Conservation (phyloP, 1,140 invertebrate genomes). For the Ips typographus region DNA sequence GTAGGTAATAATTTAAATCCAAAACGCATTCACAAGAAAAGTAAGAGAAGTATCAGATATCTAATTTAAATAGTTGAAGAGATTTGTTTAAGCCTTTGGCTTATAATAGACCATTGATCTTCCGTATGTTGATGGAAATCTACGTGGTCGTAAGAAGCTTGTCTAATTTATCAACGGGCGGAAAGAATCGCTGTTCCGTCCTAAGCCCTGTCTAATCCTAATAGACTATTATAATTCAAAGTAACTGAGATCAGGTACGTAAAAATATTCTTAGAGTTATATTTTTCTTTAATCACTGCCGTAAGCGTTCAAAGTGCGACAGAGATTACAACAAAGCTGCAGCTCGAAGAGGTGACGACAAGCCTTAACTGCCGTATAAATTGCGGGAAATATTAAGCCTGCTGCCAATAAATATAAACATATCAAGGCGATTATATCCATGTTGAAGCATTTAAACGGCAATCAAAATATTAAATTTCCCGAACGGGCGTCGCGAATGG, state of each 20-base stretch:
- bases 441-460: slow-evolving; percentile 22
- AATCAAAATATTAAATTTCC: slow-evolving; percentile 29
- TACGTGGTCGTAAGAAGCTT: slow-evolving; percentile 16
- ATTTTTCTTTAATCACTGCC: no score
- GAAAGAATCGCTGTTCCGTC: slow-evolving; percentile 5
- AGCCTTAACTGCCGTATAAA: slow-evolving; percentile 3
- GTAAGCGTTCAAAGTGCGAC: no score
- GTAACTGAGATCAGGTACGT: neutral
- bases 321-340: no score
- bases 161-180: slow-evolving; percentile 17
- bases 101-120: slow-evolving; percentile 22
- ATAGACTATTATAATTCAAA: slow-evolving; percentile 14
- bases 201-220: slow-evolving; percentile 5
- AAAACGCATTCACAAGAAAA: neutral
- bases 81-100: slow-evolving; percentile 20
- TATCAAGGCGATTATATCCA: slow-evolving; percentile 4
- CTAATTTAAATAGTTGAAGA: slow-evolving; percentile 19
- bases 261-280: no score
- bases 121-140: slow-evolving; percentile 11
- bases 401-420: slow-evolving; percentile 14
- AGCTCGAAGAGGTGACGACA: neutral
- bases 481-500: slow-evolving; percentile 22
- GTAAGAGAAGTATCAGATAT: slow-evolving; percentile 2
- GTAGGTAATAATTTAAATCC: neutral
- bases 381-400: slow-evolving; percentile 9